These are phyloP conservation scores for Leptothorax acervorum DNA, from an alignment of 2,888 invertebrate genomes.

Conservation along the genomic window DNA sequence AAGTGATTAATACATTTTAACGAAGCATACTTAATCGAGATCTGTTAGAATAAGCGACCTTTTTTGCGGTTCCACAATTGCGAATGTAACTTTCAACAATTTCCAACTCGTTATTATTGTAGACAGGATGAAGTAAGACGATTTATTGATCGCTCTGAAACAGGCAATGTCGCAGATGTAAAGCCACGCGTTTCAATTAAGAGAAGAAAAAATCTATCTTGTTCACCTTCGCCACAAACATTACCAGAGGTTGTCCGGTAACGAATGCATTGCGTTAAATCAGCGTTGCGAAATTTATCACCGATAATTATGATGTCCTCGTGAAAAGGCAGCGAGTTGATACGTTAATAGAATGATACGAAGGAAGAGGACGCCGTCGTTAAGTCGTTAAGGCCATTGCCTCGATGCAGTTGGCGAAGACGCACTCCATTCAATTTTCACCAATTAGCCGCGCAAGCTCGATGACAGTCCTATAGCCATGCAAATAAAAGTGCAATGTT, in stretches of 20 bases:
- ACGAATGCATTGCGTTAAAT: constrained; percentile 63
- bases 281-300: constrained; percentile 69
- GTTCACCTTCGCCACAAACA: background rate
- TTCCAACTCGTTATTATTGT: background rate
- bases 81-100: background rate
- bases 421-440: constrained; percentile 63
- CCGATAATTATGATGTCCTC: constrained; percentile 72
- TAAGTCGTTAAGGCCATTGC: constrained; percentile 74
- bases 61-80: background rate
- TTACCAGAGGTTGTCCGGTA: background rate
- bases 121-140: background rate
- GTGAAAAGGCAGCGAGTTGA: constrained; percentile 58
- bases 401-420: constrained; percentile 54
- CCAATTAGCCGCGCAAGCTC: constrained; percentile 65
- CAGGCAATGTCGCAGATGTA: background rate
- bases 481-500: constrained; percentile 26
- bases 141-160: background rate
- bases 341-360: constrained; percentile 65
- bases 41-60: background rate
- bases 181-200: background rate
- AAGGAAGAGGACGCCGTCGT: constrained; percentile 62
- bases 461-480: constrained; percentile 21
- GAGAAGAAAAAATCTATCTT: background rate
- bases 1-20: constrained; percentile 23
- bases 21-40: background rate